phyloP scores from a whole-genome alignment of 2,888 invertebrate genomes.

The Busseola fusca region DNA sequence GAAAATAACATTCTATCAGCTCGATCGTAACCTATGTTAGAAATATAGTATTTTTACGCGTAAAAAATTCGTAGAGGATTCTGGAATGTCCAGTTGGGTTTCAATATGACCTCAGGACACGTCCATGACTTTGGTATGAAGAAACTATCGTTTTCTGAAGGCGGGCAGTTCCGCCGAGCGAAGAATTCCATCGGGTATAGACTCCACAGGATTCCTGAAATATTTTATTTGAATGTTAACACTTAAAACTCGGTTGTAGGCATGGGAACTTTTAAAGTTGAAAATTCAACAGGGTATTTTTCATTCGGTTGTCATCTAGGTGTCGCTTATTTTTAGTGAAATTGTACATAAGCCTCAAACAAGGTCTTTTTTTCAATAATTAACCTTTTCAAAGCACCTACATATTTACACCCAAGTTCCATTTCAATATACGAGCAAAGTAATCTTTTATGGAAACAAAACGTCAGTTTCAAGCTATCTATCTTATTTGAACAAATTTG shows the following conservation, averaged over 20 bases:
- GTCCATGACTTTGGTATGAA: slow-evolving; percentile 86
- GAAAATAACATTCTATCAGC: slow-evolving; percentile 9
- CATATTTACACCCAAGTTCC: not conserved
- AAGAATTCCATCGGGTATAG: slow-evolving; percentile 96
- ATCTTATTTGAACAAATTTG: slow-evolving; percentile 15
- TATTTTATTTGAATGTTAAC: not conserved
- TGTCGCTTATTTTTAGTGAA: not conserved
- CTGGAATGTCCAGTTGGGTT: slow-evolving; percentile 84
- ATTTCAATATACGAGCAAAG: slow-evolving; percentile 9
- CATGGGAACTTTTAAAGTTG: not conserved
- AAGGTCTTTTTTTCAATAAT: not conserved
- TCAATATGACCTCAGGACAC: slow-evolving; percentile 82
- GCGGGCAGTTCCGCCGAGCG: slow-evolving; percentile 93
- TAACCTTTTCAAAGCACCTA: not conserved
- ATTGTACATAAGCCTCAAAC: not conserved
- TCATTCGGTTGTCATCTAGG: not conserved
- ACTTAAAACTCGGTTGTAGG: not conserved
- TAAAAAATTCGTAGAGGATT: slow-evolving; percentile 76
- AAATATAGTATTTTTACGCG: not conserved
- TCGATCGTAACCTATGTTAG: not conserved
- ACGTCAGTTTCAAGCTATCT: slow-evolving; percentile 2
- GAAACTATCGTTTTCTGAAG: slow-evolving; percentile 80
- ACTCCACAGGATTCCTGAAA: slow-evolving; percentile 90
- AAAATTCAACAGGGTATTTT: not conserved
- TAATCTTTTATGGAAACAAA: slow-evolving; percentile 8